Conservation (phyloP, 2,888 invertebrate genomes). For the Pristionchus entomophagus region DNA sequence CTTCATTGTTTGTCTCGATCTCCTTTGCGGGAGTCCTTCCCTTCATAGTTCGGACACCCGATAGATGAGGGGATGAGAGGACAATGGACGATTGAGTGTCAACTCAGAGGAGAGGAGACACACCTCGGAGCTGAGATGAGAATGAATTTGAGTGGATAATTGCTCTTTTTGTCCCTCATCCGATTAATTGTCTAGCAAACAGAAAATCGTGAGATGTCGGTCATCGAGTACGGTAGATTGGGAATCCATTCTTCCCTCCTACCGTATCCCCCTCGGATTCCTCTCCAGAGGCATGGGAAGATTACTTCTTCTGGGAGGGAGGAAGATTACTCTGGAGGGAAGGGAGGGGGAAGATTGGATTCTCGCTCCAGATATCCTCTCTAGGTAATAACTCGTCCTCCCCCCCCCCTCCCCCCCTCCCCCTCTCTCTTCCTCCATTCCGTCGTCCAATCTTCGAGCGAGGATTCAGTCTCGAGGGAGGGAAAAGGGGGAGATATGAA, state of each 20-base stretch:
- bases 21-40: neutral
- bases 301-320: neutral
- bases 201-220: constrained; percentile 6
- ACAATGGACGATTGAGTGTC: constrained; percentile 26
- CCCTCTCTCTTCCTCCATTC: constrained; percentile 34
- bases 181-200: constrained; percentile 28
- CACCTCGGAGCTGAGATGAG: neutral
- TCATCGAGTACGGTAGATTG: neutral
- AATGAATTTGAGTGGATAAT: constrained; percentile 10
- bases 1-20: neutral
- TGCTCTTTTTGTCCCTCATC: neutral
- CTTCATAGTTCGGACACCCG: constrained; percentile 27
- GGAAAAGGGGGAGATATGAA: neutral
- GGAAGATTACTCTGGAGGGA: neutral
- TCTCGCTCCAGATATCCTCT: constrained; percentile 34
- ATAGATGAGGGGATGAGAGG: neutral
- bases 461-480: neutral
- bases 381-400: constrained; percentile 32
- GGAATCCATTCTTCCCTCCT: no score
- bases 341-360: constrained; percentile 26
- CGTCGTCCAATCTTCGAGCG: constrained; percentile 10
- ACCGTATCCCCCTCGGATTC: neutral
- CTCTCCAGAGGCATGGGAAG: neutral
- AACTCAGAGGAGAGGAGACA: neutral
- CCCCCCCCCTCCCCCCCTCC: no score